These are phyloP conservation scores for Drosophila neoperkinsi DNA, from an alignment of 2,888 invertebrate species.

Conservation along the genomic window DNA sequence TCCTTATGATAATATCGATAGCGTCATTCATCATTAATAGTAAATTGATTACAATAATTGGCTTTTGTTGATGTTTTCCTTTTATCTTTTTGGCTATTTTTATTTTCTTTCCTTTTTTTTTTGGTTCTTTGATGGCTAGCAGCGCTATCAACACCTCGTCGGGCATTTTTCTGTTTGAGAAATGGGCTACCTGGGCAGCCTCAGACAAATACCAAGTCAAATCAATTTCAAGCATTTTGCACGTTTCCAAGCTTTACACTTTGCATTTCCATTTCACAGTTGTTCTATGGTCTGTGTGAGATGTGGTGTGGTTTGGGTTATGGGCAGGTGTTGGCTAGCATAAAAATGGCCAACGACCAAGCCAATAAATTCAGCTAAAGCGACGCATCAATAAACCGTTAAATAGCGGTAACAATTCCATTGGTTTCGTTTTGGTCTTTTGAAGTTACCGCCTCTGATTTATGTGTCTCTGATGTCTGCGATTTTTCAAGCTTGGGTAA, in stretches of 20 bases:
- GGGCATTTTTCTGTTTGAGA: slow-evolving; percentile 39
- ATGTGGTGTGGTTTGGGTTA: background rate
- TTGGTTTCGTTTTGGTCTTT: slow-evolving; percentile 59
- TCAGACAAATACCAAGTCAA: slow-evolving; percentile 46
- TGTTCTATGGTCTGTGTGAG: background rate
- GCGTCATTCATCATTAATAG: slow-evolving; percentile 3
- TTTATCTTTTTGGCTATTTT: slow-evolving; percentile 23
- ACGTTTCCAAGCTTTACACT: slow-evolving; percentile 54
- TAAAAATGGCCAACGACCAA: slow-evolving; percentile 61
- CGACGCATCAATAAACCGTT: slow-evolving; percentile 80
- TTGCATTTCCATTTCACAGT: slow-evolving; percentile 43
- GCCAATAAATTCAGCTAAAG: slow-evolving; percentile 75
- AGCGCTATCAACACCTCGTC: slow-evolving; percentile 30
- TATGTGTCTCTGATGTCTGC: slow-evolving; percentile 79
- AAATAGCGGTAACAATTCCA: slow-evolving; percentile 79
- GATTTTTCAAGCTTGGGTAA: slow-evolving; percentile 75
- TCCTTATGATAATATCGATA: slow-evolving; percentile 1
- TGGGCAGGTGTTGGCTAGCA: slow-evolving; percentile 1
- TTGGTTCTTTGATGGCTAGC: background rate
- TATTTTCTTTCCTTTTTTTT: background rate
- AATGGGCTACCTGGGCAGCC: slow-evolving; percentile 44
- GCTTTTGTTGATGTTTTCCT: slow-evolving; percentile 15
- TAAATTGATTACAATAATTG: background rate
- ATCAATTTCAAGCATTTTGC: slow-evolving; percentile 57
- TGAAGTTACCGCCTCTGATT: slow-evolving; percentile 62